phyloP scores from a whole-genome alignment of 2,888 invertebrate genomes.

The Melinaea marsaeus region DNA sequence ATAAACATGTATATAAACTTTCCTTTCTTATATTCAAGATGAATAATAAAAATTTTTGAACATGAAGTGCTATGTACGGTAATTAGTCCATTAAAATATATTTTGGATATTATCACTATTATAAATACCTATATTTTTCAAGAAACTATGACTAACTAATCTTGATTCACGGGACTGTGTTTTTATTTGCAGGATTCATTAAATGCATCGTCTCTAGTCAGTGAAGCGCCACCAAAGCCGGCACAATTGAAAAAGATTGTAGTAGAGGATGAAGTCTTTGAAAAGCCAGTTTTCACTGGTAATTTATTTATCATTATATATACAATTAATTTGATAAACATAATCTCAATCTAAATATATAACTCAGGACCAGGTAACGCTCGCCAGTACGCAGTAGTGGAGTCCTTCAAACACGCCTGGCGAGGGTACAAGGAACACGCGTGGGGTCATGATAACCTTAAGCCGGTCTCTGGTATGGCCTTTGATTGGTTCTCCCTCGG shows the following conservation, averaged over 20 bases:
- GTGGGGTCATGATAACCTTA: constrained; percentile 98
- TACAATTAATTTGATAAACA: too few relatives aligned
- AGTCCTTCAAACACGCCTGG: constrained; percentile 96
- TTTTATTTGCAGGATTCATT: constrained; percentile 46
- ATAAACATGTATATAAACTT: too few relatives aligned
- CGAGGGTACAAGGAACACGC: constrained; percentile 94
- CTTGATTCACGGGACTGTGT: too few relatives aligned
- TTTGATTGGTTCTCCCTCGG: constrained; percentile 98
- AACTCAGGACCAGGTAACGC: constrained; percentile 85
- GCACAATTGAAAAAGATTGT: constrained; percentile 42
- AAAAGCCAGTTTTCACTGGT: constrained; percentile 60
- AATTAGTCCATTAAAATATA: too few relatives aligned
- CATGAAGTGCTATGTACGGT: too few relatives aligned
- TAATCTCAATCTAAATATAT: background rate
- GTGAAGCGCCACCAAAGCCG: constrained; percentile 43
- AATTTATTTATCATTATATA: background rate
- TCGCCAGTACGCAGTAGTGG: constrained; percentile 90
- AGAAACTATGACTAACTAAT: too few relatives aligned
- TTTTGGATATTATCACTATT: too few relatives aligned
- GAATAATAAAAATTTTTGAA: too few relatives aligned
- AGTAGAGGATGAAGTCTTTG: constrained; percentile 44
- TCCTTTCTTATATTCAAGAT: too few relatives aligned
- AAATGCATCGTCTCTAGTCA: constrained; percentile 56
- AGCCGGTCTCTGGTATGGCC: constrained; percentile 89
- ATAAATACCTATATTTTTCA: too few relatives aligned